These are phyloP conservation scores for Phasianus colchicus DNA, from an alignment of 2,113 vertebrate species.

Conservation along the genomic window DNA sequence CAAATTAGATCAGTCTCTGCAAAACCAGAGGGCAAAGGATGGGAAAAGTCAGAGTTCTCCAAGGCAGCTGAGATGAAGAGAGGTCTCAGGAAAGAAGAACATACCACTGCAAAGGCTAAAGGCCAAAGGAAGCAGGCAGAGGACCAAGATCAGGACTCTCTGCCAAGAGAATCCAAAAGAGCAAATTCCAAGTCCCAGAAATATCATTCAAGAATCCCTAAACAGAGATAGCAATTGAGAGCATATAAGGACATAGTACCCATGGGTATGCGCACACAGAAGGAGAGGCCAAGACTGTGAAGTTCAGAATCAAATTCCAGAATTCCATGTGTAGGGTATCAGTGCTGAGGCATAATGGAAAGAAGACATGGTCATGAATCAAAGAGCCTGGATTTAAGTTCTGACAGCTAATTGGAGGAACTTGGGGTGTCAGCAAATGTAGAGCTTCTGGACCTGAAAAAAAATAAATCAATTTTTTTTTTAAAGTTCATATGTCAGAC, in stretches of 20 bases:
- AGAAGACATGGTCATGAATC: not conserved
- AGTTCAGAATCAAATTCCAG: conserved; percentile 36
- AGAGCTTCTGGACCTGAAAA: not conserved
- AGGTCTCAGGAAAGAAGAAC: conserved; percentile 31
- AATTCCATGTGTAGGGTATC: not conserved
- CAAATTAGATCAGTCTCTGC: not conserved
- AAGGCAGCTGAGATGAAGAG: not conserved
- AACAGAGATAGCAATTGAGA: conserved; percentile 18
- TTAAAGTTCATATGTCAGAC: not conserved
- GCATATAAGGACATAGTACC: conserved; percentile 17
- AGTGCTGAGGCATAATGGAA: not conserved
- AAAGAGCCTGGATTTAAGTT: conserved; percentile 25
- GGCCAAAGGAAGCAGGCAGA: conserved; percentile 48
- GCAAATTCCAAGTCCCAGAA: conserved; percentile 55
- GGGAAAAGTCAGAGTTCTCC: not conserved
- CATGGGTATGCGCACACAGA: not conserved
- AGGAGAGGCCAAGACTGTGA: not conserved
- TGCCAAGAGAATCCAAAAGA: conserved; percentile 56
- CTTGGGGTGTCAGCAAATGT: not conserved
- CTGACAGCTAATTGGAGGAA: not conserved
- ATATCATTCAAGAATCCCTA: conserved; percentile 17
- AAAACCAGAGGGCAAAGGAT: not conserved
- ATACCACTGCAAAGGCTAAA: conserved; percentile 34
- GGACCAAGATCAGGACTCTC: not conserved
- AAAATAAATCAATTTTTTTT: not conserved